Evolutionary conservation across 2,113 vertebrate species (phyloP).

Genomic region (Ceyx margarethae): DNA sequence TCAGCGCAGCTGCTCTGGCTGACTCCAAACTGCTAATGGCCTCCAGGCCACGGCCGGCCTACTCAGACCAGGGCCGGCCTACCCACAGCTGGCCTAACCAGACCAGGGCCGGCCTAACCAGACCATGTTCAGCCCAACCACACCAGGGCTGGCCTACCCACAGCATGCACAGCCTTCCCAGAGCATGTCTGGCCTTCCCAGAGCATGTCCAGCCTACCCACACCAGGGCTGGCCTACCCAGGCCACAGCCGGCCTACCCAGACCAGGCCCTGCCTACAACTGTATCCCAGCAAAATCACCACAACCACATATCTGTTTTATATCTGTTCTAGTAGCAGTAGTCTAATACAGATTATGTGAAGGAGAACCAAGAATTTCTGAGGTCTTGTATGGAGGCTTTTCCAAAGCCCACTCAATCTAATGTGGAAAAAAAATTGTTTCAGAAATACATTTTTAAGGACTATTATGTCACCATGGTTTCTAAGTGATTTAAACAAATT

Average conservation of each 20-base stretch:
- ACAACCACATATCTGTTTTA: background rate
- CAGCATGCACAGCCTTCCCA: too few relatives aligned
- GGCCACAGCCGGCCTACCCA: too few relatives aligned
- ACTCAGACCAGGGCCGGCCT: too few relatives aligned
- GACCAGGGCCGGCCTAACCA: too few relatives aligned
- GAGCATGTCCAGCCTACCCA: too few relatives aligned
- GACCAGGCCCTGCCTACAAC: background rate
- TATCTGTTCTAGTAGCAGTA: background rate
- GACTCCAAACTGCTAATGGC: background rate
- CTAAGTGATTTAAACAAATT: background rate
- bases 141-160: too few relatives aligned
- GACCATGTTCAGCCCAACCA: too few relatives aligned
- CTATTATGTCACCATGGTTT: background rate
- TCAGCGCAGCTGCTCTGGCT: too few relatives aligned
- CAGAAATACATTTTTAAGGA: background rate
- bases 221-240: too few relatives aligned
- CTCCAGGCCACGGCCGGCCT: too few relatives aligned
- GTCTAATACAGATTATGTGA: background rate
- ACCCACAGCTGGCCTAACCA: too few relatives aligned
- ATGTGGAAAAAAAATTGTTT: accelerated
- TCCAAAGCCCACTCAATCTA: background rate
- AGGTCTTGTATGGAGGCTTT: background rate
- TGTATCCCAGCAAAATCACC: background rate
- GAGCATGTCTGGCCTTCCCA: too few relatives aligned
- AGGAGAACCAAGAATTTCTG: background rate